Percentiles rank a stretch among this genome's conserved stretches.
Conservation (phyloP, 1,140 invertebrate species). For the Tribolium castaneum region DNA sequence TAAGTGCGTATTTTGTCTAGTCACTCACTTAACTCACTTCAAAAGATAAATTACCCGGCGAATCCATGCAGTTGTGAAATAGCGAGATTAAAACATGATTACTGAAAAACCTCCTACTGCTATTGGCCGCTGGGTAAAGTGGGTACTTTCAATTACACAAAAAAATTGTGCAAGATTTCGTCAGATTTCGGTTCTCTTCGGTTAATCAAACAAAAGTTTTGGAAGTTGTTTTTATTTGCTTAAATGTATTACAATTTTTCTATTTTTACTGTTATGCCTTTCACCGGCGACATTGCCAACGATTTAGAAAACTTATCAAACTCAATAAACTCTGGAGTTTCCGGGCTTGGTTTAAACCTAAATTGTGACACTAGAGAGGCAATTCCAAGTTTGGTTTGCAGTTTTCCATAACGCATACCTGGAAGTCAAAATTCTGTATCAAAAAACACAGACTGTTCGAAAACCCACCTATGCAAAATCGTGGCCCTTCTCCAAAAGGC, state of each 20-base stretch:
- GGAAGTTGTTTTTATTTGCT: too few species aligned
- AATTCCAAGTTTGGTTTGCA: constrained; percentile 40
- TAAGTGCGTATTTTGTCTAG: too few species aligned
- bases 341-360: constrained; percentile 46
- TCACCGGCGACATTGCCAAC: background rate
- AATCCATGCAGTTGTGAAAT: too few species aligned
- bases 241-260: background rate
- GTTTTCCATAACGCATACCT: constrained; percentile 63
- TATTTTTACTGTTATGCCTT: background rate
- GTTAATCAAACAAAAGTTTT: too few species aligned
- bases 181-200: too few species aligned
- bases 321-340: constrained; percentile 10
- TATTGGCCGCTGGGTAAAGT: too few species aligned
- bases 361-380: constrained; percentile 43
- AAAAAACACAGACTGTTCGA: background rate
- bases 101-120: too few species aligned
- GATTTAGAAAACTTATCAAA: constrained; percentile 13
- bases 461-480: constrained; percentile 67
- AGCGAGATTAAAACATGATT: too few species aligned
- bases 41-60: too few species aligned
- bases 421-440: background rate
- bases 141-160: too few species aligned
- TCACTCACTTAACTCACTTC: too few species aligned
- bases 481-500: constrained; percentile 69
- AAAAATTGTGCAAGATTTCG: too few species aligned